phyloP scores from a whole-genome alignment of 2,113 vertebrate genomes.

The Saccopteryx leptura region DNA sequence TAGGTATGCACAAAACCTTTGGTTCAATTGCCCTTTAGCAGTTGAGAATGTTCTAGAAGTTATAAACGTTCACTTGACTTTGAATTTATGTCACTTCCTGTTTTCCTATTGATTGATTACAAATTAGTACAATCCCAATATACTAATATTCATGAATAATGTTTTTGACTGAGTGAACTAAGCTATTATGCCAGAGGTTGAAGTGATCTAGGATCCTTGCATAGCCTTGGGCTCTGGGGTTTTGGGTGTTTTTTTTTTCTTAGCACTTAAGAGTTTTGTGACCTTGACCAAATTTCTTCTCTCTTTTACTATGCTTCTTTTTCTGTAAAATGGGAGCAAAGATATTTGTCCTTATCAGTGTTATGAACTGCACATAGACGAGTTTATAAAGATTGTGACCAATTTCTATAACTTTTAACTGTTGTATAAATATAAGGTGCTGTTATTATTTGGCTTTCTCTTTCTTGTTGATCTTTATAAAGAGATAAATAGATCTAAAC shows the following conservation, averaged over 20 bases:
- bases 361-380: background rate
- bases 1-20: background rate
- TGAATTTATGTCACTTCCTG: background rate
- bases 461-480: background rate
- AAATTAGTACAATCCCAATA: background rate
- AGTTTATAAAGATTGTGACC: conserved; percentile 34
- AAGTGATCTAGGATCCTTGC: background rate
- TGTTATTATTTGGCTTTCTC: background rate
- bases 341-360: background rate
- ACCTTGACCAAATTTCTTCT: background rate
- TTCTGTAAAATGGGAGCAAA: conserved; percentile 13
- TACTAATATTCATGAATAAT: background rate
- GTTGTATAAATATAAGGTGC: background rate
- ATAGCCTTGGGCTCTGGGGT: background rate
- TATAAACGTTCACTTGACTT: conserved; percentile 24
- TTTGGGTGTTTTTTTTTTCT: background rate
- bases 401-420: conserved; percentile 23
- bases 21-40: background rate
- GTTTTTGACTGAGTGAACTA: background rate
- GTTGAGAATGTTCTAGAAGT: background rate
- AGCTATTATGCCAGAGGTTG: background rate
- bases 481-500: background rate
- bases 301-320: conserved; percentile 51
- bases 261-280: background rate
- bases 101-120: background rate